Percentiles rank a stretch among this genome's conserved stretches.
phyloP scores from a whole-genome alignment of 2,888 invertebrate genomes.

The Proisotoma minuta region DNA sequence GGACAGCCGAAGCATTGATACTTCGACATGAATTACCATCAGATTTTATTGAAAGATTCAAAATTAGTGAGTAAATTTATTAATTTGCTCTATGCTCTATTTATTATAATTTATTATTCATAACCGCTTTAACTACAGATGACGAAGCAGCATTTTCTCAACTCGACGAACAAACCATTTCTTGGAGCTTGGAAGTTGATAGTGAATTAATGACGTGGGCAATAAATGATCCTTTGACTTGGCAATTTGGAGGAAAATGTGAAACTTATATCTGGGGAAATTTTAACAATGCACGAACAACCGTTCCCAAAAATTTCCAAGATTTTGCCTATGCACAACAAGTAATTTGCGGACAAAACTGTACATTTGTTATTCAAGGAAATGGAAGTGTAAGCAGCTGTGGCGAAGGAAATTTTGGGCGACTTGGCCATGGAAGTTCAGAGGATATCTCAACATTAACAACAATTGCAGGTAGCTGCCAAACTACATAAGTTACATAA shows the following conservation, averaged over 20 bases:
- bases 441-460: too few species aligned
- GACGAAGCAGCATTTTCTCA: conserved; percentile 40
- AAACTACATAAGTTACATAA: too few species aligned
- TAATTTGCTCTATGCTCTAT: background rate
- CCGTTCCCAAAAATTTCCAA: conserved; percentile 53
- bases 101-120: background rate
- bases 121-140: conserved; percentile 13
- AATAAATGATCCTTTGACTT: conserved; percentile 56
- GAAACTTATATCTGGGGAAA: conserved; percentile 61
- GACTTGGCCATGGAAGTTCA: conserved; percentile 62
- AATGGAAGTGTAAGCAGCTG: conserved; percentile 62
- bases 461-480: too few species aligned
- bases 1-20: conserved; percentile 57
- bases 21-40: conserved; percentile 54
- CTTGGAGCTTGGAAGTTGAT: conserved; percentile 59
- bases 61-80: conserved; percentile 29
- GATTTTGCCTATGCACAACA: conserved; percentile 56
- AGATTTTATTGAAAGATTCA: conserved; percentile 49
- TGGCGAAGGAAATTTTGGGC: conserved; percentile 63
- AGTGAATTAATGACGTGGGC: conserved; percentile 62
- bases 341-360: conserved; percentile 63
- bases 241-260: conserved; percentile 63
- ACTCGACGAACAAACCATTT: conserved; percentile 39
- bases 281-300: conserved; percentile 58
- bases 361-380: conserved; percentile 61